Conservation (phyloP, 1,140 invertebrate species). For the Sitobion miscanthi region DNA sequence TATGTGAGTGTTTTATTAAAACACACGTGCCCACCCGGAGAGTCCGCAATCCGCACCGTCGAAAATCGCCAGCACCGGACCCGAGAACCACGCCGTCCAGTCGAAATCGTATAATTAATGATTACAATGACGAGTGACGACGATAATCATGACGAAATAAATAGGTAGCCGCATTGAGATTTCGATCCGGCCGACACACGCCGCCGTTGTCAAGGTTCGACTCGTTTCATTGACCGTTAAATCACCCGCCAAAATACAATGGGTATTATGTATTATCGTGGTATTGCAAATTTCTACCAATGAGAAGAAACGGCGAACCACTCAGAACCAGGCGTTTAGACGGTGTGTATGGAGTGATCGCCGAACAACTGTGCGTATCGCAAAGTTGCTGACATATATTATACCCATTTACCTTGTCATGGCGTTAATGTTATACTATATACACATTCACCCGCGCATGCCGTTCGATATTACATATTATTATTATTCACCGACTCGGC, state of each 20-base stretch:
- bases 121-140: not conserved
- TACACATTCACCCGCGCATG: not conserved
- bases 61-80: not conserved
- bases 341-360: not conserved
- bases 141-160: not conserved
- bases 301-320: not conserved
- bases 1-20: constrained; percentile 30
- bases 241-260: not conserved
- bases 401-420: not conserved
- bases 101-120: not conserved
- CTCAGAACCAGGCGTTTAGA: not conserved
- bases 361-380: not conserved
- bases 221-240: not conserved
- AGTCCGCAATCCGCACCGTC: too few species aligned
- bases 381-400: not conserved
- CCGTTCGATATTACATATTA: not conserved
- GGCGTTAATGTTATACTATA: not conserved
- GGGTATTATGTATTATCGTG: not conserved
- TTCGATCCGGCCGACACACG: not conserved
- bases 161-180: not conserved
- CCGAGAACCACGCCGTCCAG: not conserved
- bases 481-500: not conserved
- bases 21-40: not conserved
- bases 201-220: not conserved
- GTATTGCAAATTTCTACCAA: not conserved